These are phyloP conservation scores for Xiphorhynchus erythropygius DNA, from an alignment of 2,797 vertebrate genomes.

Conservation along the genomic window DNA sequence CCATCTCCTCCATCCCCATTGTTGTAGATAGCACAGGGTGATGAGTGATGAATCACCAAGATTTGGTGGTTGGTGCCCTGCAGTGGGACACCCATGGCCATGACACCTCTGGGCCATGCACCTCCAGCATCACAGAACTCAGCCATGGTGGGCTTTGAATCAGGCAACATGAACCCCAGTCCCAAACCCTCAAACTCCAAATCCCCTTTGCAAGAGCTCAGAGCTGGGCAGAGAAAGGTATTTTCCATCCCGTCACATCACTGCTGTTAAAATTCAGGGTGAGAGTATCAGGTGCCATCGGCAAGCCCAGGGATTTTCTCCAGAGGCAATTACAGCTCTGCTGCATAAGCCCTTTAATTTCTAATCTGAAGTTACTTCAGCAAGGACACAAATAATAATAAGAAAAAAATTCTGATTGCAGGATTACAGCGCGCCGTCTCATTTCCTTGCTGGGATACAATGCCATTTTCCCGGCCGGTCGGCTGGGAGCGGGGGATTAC, in stretches of 20 bases:
- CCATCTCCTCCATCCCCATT: background rate
- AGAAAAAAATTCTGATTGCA: background rate
- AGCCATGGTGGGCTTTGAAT: accelerated
- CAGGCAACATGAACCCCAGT: accelerated
- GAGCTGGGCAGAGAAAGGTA: background rate
- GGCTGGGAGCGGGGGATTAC: background rate
- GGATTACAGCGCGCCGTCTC: background rate
- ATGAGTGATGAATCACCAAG: background rate
- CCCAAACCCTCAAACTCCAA: background rate
- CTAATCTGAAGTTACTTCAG: slow-evolving; percentile 31
- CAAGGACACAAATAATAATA: background rate
- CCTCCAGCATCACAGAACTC: background rate
- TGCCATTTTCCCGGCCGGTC: background rate
- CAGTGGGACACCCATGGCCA: accelerated
- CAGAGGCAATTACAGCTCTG: background rate
- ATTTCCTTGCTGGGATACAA: slow-evolving; percentile 15
- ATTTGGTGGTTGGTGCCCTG: accelerated
- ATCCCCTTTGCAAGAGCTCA: background rate
- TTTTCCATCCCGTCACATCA: accelerated
- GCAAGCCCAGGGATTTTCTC: background rate
- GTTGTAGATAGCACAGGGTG: background rate
- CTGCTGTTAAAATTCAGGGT: background rate
- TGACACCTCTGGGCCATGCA: accelerated
- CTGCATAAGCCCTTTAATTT: slow-evolving; percentile 20
- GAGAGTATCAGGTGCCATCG: background rate